A percentile compares a stretch with the other conserved stretches of the same genome.
Conservation (phyloP, 2,888 invertebrate genomes). For the Trichacis sp. region DNA sequence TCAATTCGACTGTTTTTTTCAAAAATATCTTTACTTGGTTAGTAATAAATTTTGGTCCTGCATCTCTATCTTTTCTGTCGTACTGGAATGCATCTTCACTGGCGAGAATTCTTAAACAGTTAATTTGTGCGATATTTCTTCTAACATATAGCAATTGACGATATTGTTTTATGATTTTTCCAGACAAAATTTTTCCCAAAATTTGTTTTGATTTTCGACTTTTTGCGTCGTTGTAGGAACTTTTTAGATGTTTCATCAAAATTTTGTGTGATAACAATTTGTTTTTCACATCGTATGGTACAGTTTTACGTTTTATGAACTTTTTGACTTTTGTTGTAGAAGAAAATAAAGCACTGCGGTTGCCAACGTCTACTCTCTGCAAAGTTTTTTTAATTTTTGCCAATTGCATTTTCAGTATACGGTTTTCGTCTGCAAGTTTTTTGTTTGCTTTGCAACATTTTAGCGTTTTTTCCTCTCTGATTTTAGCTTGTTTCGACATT, state of each 20-base stretch:
- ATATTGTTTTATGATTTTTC: conserved; percentile 33
- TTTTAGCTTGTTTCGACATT: no score
- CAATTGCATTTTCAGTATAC: no score
- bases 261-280: not conserved
- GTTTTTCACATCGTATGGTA: not conserved
- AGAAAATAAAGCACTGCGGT: no score
- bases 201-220: conserved; percentile 30
- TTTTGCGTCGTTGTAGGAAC: conserved; percentile 10
- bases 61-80: conserved; percentile 10
- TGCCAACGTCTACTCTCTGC: no score
- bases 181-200: conserved; percentile 21
- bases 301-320: no score
- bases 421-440: no score
- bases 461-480: no score
- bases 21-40: conserved; percentile 14
- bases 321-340: no score
- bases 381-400: no score
- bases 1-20: conserved; percentile 20
- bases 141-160: conserved; percentile 13
- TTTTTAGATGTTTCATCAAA: conserved; percentile 7
- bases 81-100: not conserved
- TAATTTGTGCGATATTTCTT: conserved; percentile 17
- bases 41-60: conserved; percentile 7
- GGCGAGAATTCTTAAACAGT: conserved; percentile 7
- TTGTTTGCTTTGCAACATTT: no score